phyloP scores from a whole-genome alignment of 1,140 invertebrate genomes.

The Drosophila rufa region DNA sequence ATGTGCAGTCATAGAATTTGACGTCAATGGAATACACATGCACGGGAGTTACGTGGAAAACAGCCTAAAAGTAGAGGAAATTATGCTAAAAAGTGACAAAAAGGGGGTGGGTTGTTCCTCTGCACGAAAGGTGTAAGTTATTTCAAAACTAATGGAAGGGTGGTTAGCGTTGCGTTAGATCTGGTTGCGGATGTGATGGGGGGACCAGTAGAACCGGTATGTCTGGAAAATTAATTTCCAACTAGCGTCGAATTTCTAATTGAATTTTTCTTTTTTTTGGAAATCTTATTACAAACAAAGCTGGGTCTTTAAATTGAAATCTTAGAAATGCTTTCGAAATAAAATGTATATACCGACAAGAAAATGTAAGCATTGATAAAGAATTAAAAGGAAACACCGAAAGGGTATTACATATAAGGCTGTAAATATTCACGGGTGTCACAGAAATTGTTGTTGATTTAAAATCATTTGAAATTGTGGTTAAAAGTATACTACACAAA shows the following conservation, averaged over 20 bases:
- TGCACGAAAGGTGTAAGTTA: conserved; percentile 38
- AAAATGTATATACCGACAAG: not conserved
- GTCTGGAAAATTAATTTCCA: conserved; percentile 20
- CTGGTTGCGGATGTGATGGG: not conserved
- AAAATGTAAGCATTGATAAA: too few relatives aligned
- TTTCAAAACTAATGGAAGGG: conserved; percentile 45
- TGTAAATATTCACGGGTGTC: not conserved
- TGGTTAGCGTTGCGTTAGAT: conserved; percentile 7
- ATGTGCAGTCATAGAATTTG: conserved; percentile 69
- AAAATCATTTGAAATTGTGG: not conserved
- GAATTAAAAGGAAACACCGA: too few relatives aligned
- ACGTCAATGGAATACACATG: conserved; percentile 50
- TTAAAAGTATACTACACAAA: too few relatives aligned
- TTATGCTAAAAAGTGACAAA: conserved; percentile 46
- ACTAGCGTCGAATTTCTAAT: conserved; percentile 15
- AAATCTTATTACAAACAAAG: not conserved
- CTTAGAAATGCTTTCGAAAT: not conserved
- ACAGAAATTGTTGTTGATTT: not conserved
- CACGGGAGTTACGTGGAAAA: conserved; percentile 43
- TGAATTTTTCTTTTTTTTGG: not conserved
- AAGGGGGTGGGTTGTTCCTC: conserved; percentile 5
- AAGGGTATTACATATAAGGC: not conserved
- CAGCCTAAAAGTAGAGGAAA: conserved; percentile 58
- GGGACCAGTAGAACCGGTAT: conserved; percentile 32
- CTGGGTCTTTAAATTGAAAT: not conserved